Evolutionary conservation across 1,140 invertebrate species (phyloP).

Genomic region (Chrysopa pallens): DNA sequence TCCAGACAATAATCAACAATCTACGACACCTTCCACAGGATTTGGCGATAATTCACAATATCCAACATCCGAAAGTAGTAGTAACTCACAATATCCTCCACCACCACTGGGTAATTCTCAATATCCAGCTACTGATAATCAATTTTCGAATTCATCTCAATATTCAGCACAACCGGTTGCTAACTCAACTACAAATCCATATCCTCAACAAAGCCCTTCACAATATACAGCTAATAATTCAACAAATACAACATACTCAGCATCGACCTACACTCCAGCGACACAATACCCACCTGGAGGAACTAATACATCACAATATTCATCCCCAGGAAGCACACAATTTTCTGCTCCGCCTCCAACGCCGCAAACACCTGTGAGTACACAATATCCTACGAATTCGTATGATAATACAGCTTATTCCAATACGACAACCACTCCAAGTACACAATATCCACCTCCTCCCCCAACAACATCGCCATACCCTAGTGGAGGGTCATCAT

Average conservation of each 20-base stretch:
- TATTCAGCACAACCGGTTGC: background rate
- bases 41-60: too few relatives aligned
- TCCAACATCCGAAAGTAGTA: too few relatives aligned
- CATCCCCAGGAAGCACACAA: slow-evolving; percentile 13
- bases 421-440: slow-evolving; percentile 15
- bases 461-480: slow-evolving; percentile 11
- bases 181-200: slow-evolving; percentile 21
- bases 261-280: background rate
- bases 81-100: too few relatives aligned
- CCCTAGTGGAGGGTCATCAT: slow-evolving; percentile 5
- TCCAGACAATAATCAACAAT: too few relatives aligned
- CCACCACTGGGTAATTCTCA: too few relatives aligned
- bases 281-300: slow-evolving; percentile 1
- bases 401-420: slow-evolving; percentile 7
- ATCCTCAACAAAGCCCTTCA: slow-evolving; percentile 14
- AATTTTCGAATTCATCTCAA: too few relatives aligned
- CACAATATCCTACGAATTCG: slow-evolving; percentile 7
- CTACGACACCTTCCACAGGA: too few relatives aligned
- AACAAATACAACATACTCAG: slow-evolving; percentile 24
- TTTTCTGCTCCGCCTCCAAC: slow-evolving; percentile 20
- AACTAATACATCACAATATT: slow-evolving; percentile 14
- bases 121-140: too few relatives aligned
- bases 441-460: slow-evolving; percentile 16
- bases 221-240: slow-evolving; percentile 6
- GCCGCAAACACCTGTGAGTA: background rate